Evolutionary conservation across 2,888 invertebrate genomes (phyloP).

Genomic region (Aplocera efformata): DNA sequence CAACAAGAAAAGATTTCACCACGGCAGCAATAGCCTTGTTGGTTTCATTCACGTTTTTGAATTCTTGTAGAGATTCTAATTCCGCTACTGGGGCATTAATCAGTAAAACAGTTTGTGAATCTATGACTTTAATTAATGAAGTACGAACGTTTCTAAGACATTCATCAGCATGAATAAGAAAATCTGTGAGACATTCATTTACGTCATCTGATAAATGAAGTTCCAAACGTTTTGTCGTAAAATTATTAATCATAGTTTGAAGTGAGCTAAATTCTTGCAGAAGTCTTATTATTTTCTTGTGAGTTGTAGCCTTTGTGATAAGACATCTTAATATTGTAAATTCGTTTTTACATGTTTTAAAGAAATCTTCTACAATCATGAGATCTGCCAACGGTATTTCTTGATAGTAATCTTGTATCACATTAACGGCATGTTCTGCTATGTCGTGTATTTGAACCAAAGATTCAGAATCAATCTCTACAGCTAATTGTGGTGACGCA

Average conservation of each 20-base stretch:
- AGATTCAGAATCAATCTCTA: conserved; percentile 51
- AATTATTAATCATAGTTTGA: conserved; percentile 44
- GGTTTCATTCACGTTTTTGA: conserved; percentile 29
- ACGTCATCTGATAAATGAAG: conserved; percentile 44
- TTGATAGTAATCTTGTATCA: conserved; percentile 47
- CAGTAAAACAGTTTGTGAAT: conserved; percentile 47
- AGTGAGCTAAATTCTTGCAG: conserved; percentile 57
- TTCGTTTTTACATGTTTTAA: conserved; percentile 54
- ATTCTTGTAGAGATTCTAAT: conserved; percentile 33
- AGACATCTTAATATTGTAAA: conserved; percentile 54
- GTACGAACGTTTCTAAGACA: conserved; percentile 46
- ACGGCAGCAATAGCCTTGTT: conserved; percentile 32
- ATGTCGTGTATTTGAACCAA: conserved; percentile 51
- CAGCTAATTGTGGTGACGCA: conserved; percentile 43
- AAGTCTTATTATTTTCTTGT: conserved; percentile 60
- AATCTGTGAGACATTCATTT: conserved; percentile 40
- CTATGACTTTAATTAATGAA: conserved; percentile 48
- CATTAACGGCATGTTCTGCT: conserved; percentile 48
- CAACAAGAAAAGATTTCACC: conserved; percentile 29
- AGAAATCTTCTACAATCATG: conserved; percentile 55
- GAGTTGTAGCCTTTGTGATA: conserved; percentile 48
- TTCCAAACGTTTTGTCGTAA: conserved; percentile 41
- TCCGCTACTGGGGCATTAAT: conserved; percentile 44
- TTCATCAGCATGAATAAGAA: conserved; percentile 46
- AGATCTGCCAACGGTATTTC: conserved; percentile 47